These are phyloP conservation scores for Philereme vetulata DNA, from an alignment of 2,888 invertebrate genomes.

Conservation along the genomic window DNA sequence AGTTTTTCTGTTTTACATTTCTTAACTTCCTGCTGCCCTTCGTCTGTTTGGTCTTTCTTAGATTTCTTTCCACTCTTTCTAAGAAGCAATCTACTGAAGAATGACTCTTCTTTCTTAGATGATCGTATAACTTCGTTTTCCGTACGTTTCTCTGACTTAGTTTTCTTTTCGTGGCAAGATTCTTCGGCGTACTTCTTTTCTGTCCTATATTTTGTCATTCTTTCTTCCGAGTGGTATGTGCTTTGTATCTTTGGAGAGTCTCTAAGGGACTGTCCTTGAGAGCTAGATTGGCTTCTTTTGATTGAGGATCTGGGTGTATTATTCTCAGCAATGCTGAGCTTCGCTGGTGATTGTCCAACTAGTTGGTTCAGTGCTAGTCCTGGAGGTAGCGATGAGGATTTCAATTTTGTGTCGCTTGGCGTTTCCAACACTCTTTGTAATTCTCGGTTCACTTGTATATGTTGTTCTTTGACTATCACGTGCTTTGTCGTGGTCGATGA, in stretches of 20 bases:
- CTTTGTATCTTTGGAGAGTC: slow-evolving; percentile 67
- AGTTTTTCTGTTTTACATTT: slow-evolving; percentile 69
- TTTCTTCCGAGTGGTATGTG: slow-evolving; percentile 64
- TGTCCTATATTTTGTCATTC: slow-evolving; percentile 62
- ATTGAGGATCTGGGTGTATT: slow-evolving; percentile 75
- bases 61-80: slow-evolving; percentile 89
- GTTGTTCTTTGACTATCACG: slow-evolving; percentile 70
- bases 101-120: slow-evolving; percentile 83
- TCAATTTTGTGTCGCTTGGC: slow-evolving; percentile 81
- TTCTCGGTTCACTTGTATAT: slow-evolving; percentile 68
- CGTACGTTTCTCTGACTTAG: slow-evolving; percentile 75
- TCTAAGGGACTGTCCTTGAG: slow-evolving; percentile 71
- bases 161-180: slow-evolving; percentile 77
- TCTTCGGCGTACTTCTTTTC: slow-evolving; percentile 75
- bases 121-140: slow-evolving; percentile 77
- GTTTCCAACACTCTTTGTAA: slow-evolving; percentile 70
- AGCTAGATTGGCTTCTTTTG: slow-evolving; percentile 78
- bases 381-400: slow-evolving; percentile 86
- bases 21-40: slow-evolving; percentile 68
- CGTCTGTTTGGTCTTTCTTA: slow-evolving; percentile 80
- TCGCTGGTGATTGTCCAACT: slow-evolving; percentile 77
- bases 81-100: slow-evolving; percentile 87
- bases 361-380: slow-evolving; percentile 82
- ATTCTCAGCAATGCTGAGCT: slow-evolving; percentile 78
- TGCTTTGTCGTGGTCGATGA: slow-evolving; percentile 79